Percentiles rank a stretch among this genome's conserved stretches.
Evolutionary conservation across 2,888 invertebrate genomes (phyloP).

Genomic region (Rugalucina vietnamica): DNA sequence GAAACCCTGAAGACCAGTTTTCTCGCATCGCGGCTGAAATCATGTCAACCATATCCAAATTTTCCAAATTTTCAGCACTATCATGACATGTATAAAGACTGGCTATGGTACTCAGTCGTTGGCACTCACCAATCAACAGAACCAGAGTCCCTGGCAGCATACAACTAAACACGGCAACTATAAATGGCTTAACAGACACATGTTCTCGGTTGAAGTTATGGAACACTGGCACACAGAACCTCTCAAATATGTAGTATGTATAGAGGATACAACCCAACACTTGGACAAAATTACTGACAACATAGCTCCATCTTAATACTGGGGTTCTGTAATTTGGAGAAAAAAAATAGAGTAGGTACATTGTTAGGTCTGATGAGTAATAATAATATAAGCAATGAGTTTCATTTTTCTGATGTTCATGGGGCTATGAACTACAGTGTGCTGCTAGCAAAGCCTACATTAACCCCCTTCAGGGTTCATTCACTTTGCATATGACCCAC

Average conservation of each 20-base stretch:
- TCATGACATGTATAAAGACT: no score
- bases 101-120: not conserved
- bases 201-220: constrained; percentile 83
- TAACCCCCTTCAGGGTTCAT: no score
- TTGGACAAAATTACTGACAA: constrained; percentile 89
- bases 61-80: no score
- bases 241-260: constrained; percentile 91
- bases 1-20: no score
- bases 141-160: constrained; percentile 89
- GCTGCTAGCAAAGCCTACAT: no score
- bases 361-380: no score
- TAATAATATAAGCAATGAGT: no score
- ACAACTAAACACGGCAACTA: constrained; percentile 88
- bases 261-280: constrained; percentile 92
- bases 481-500: no score
- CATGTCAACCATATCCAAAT: no score
- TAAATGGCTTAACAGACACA: constrained; percentile 82
- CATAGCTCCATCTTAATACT: constrained; percentile 90
- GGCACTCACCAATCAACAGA: constrained; percentile 79
- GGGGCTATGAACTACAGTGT: no score
- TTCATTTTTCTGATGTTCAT: no score
- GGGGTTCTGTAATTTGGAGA: constrained; percentile 90
- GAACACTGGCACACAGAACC: constrained; percentile 90
- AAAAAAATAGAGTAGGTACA: constrained; percentile 54
- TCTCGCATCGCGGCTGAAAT: no score